These are phyloP conservation scores for Suillia variegata DNA, from an alignment of 2,888 invertebrate genomes.

Conservation along the genomic window DNA sequence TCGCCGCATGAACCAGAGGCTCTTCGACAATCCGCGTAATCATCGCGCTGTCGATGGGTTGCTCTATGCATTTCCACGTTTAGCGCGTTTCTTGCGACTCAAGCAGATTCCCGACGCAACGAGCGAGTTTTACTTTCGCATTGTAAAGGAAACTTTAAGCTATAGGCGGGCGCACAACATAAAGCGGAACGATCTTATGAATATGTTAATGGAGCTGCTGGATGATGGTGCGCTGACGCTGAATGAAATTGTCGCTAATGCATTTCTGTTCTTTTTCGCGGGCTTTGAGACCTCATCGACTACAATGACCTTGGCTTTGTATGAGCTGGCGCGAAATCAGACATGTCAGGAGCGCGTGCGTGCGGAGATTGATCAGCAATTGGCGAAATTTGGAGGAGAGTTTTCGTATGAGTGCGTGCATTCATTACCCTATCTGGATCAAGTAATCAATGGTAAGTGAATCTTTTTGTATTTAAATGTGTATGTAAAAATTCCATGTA, in stretches of 20 bases:
- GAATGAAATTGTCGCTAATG: slow-evolving; percentile 64
- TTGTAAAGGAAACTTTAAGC: slow-evolving; percentile 58
- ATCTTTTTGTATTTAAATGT: slow-evolving; percentile 4
- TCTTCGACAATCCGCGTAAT: slow-evolving; percentile 28
- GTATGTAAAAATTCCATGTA: no score
- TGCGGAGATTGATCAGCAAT: slow-evolving; percentile 57
- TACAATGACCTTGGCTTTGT: slow-evolving; percentile 63
- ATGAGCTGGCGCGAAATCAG: slow-evolving; percentile 62
- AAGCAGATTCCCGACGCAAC: slow-evolving; percentile 35
- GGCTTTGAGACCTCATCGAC: slow-evolving; percentile 66
- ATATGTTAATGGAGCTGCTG: slow-evolving; percentile 52
- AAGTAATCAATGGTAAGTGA: slow-evolving; percentile 44
- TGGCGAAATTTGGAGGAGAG: slow-evolving; percentile 51
- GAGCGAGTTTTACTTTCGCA: slow-evolving; percentile 44
- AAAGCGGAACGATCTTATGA: slow-evolving; percentile 61
- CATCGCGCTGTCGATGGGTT: slow-evolving; percentile 29
- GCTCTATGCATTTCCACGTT: slow-evolving; percentile 30
- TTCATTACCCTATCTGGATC: slow-evolving; percentile 63
- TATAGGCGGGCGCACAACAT: slow-evolving; percentile 50
- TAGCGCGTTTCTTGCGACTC: slow-evolving; percentile 35
- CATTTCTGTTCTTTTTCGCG: slow-evolving; percentile 65
- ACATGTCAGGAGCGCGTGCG: slow-evolving; percentile 61
- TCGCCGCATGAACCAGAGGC: slow-evolving; percentile 38
- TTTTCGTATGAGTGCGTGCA: slow-evolving; percentile 62
- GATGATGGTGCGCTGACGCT: slow-evolving; percentile 42